Evolutionary conservation across 1,140 invertebrate species (phyloP).

Genomic region (Hyles euphorbiae): DNA sequence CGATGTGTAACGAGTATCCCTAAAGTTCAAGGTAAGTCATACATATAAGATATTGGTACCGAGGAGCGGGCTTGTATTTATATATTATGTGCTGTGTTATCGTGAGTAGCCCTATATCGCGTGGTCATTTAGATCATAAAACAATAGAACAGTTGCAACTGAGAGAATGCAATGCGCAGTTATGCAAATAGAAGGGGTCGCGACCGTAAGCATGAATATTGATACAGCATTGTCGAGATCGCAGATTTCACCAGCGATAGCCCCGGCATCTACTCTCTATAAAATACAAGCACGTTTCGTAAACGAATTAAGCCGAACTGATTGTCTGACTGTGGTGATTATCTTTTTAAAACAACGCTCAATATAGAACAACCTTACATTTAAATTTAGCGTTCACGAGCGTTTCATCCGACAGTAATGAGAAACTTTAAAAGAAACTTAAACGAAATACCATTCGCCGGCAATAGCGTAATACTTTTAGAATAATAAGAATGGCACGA

Average conservation of each 20-base stretch:
- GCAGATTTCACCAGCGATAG: slow-evolving; percentile 60
- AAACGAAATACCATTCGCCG: slow-evolving; percentile 24
- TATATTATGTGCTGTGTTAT: slow-evolving; percentile 45
- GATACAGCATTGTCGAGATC: slow-evolving; percentile 70
- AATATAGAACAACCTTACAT: too few species aligned
- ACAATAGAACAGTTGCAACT: slow-evolving; percentile 68
- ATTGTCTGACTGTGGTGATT: slow-evolving; percentile 46
- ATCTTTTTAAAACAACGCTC: slow-evolving; percentile 2
- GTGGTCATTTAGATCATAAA: slow-evolving; percentile 73
- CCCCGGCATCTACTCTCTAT: slow-evolving; percentile 53
- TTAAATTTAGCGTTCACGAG: too few species aligned
- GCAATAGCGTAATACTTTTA: slow-evolving; percentile 44
- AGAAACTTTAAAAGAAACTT: slow-evolving; percentile 18
- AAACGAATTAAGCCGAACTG: slow-evolving; percentile 61
- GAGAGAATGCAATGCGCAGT: slow-evolving; percentile 65
- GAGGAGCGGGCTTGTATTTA: neutral
- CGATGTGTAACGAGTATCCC: too few species aligned
- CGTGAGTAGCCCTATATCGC: slow-evolving; percentile 64
- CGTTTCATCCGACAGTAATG: too few species aligned
- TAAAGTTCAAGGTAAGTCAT: too few species aligned
- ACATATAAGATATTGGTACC: too few species aligned
- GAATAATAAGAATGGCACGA: slow-evolving; percentile 48
- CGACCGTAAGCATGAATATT: slow-evolving; percentile 71
- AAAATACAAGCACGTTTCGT: slow-evolving; percentile 50
- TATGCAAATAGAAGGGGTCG: slow-evolving; percentile 70